phyloP scores from a whole-genome alignment of 2,888 invertebrate genomes.

The Nomada flava region DNA sequence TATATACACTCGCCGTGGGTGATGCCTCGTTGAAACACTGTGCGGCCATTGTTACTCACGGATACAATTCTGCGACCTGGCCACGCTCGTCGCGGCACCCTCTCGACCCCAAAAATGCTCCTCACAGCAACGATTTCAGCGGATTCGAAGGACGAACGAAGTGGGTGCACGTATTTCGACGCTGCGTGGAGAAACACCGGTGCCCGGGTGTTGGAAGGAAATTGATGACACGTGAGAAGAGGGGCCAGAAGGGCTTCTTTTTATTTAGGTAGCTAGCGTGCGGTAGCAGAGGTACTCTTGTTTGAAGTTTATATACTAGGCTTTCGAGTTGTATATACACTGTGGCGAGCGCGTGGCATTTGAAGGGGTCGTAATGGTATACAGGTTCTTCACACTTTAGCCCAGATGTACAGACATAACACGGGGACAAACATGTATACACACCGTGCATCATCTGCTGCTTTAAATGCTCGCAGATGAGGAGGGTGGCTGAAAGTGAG shows the following conservation, averaged over 20 bases:
- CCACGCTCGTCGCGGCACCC: slow-evolving; percentile 35
- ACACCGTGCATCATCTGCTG: slow-evolving; percentile 12
- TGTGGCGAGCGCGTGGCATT: background rate
- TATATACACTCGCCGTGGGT: slow-evolving; percentile 66
- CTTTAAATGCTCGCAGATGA: slow-evolving; percentile 19
- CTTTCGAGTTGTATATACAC: background rate
- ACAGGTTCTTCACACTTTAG: slow-evolving; percentile 26
- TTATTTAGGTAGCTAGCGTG: background rate
- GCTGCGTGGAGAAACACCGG: background rate
- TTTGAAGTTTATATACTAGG: background rate
- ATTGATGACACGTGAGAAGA: slow-evolving; percentile 5
- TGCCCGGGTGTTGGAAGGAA: background rate
- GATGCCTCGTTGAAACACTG: slow-evolving; percentile 71
- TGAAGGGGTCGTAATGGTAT: background rate
- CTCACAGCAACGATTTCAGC: slow-evolving; percentile 19
- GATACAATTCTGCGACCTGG: slow-evolving; percentile 35
- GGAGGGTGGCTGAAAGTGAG: background rate
- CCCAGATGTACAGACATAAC: slow-evolving; percentile 21
- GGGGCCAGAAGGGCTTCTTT: background rate
- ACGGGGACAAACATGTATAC: background rate
- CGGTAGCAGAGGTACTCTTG: background rate
- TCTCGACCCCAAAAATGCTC: slow-evolving; percentile 2
- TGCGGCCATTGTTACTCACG: slow-evolving; percentile 65
- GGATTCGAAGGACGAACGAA: slow-evolving; percentile 10
- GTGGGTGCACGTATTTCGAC: background rate